A percentile compares a stretch with the other conserved stretches of the same genome.
Conservation (phyloP, 1,140 invertebrate genomes). For the Drosophila truncata region DNA sequence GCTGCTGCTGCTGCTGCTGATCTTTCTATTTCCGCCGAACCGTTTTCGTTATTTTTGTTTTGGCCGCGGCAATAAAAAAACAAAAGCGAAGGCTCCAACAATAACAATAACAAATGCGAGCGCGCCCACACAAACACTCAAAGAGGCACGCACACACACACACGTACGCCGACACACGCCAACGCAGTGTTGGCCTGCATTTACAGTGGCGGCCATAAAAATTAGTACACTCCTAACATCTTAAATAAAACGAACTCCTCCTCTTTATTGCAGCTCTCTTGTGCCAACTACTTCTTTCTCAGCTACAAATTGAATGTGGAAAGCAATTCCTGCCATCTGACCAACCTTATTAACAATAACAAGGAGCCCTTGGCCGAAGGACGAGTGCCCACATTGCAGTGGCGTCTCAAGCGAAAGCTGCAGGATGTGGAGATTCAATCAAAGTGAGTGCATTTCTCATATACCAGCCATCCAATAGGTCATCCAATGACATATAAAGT, state of each 20-base stretch:
- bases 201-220: conserved; percentile 33
- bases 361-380: conserved; percentile 88
- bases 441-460: conserved; percentile 87
- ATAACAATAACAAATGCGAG: conserved; percentile 62
- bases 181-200: conserved; percentile 31
- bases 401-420: conserved; percentile 92
- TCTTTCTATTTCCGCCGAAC: conserved; percentile 59
- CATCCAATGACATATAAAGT: conserved; percentile 2
- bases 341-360: conserved; percentile 87
- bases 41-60: conserved; percentile 68
- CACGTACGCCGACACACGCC: conserved; percentile 14
- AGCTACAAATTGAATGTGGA: conserved; percentile 91
- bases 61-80: conserved; percentile 58
- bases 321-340: conserved; percentile 91
- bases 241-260: not conserved
- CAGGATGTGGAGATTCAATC: conserved; percentile 98
- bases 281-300: conserved; percentile 94
- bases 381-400: conserved; percentile 88
- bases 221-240: not conserved
- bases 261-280: conserved; percentile 90
- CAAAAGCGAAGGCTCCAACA: conserved; percentile 45
- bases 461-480: not conserved
- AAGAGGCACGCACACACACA: conserved; percentile 39
- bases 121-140: conserved; percentile 63
- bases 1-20: conserved; percentile 31